Base-by-base conservation (phyloP, 2,113 vertebrate genomes). In the Dascyllus trimaculatus region DNA sequence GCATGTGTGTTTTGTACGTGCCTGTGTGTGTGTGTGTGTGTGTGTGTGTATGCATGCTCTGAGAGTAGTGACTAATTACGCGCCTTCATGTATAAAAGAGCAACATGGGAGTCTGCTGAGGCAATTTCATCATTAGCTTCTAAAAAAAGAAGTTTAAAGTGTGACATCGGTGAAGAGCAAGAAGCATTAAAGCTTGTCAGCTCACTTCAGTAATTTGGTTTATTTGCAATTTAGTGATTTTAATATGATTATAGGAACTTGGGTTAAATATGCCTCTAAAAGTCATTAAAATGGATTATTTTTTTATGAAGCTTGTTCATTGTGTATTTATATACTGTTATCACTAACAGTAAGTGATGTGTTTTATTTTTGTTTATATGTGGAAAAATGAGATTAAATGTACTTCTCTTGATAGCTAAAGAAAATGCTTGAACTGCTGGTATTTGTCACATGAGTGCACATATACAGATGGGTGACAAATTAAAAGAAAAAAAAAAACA, bases 121-220 rank as follows among this genome's bases (percentile, higher is more conserved):
- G 38, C 26, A 43, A 57, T 62, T 71, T 64, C 63, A 82, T 79
- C 15, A 24, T 13, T 11, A 58, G 51, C 65, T 38, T 32, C 24
- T 14, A 53, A 66, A 60, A 22, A 1, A 43, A 15, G 7, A 14
- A 43, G 40, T 35, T 35, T 7, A 35, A 32, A 56, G 60, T 60
- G 21, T 26, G 52, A 65, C 29, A 63, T 71, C 32, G 52, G 25
- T 65, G 54, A 72, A 57, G 68, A 75, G 40, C 40, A 49, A 69
- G 57, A 68, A 24, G 18, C 32, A 25, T 73, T 35, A 78, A 68
- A 79, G 38, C 35, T 57, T 57, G 51, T 78, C 21, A 21, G 11
- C 45, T 45, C 21, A 57, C 24, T 78, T 59, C 11, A 21, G 72
- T 45, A 43, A 21, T 66, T 17, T 63, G 29, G 43, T 65, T 53